Evolutionary conservation across 2,888 invertebrate species (phyloP).

Genomic region (Drosophila fungiperda): DNA sequence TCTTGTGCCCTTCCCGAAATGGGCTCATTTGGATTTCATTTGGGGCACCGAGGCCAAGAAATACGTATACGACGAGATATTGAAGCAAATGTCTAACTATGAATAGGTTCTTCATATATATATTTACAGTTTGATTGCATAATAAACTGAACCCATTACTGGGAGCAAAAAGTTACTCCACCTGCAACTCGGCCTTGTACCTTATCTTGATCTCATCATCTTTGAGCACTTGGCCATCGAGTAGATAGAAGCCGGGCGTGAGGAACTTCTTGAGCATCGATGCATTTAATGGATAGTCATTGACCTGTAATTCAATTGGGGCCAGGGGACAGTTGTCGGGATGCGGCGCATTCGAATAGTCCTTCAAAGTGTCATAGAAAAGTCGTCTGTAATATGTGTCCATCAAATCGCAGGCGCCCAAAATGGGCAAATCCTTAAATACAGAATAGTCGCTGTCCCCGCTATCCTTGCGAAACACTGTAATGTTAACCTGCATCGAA

Average conservation of each 20-base stretch:
- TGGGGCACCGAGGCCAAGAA: conserved; percentile 88
- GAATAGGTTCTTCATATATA: conserved; percentile 28
- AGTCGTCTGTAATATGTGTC: conserved; percentile 66
- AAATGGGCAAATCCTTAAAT: conserved; percentile 34
- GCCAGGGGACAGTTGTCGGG: conserved; percentile 75
- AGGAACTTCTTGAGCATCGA: conserved; percentile 52
- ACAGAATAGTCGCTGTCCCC: conserved; percentile 45
- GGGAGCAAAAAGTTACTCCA: conserved; percentile 26
- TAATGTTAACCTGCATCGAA: conserved; percentile 52
- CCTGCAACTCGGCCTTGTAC: conserved; percentile 48
- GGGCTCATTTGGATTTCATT: conserved; percentile 87
- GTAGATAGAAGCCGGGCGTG: conserved; percentile 62
- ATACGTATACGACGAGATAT: conserved; percentile 86
- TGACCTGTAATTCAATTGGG: conserved; percentile 59
- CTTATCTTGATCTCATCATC: conserved; percentile 53
- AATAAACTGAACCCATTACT: conserved; percentile 38
- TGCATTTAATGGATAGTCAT: conserved; percentile 71
- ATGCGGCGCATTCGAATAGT: conserved; percentile 77
- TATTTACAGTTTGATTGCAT: conserved; percentile 6
- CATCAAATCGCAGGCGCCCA: conserved; percentile 68
- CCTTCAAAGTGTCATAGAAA: conserved; percentile 73
- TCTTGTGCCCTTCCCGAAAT: conserved; percentile 86
- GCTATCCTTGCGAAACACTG: conserved; percentile 30
- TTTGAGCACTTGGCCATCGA: conserved; percentile 41
- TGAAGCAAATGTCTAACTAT: conserved; percentile 67